Base-by-base conservation (phyloP, 2,888 invertebrate species). In the Carterocephalus palaemon region DNA sequence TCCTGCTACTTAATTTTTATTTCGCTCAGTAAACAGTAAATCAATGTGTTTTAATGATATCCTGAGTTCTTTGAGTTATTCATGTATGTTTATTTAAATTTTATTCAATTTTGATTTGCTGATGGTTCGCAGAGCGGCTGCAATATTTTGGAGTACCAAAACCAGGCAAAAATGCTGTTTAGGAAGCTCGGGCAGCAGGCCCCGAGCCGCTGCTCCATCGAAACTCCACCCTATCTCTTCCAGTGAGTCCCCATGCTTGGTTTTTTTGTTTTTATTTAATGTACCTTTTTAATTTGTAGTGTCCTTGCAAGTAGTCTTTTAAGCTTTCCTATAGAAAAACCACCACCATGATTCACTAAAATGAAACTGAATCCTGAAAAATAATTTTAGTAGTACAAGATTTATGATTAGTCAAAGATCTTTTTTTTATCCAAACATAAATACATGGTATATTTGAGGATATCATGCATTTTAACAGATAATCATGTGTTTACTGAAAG, bases 131-230 rank as follows among this genome's bases (percentile, higher is more conserved):
- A 98, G 98, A 92, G 93, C 55, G 98, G 98, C 47, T 92, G 95
- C 78, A 96, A 92, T 86, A 92, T 98, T 71, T 88, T 98, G 81
- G 99, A 99, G 75, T 99, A 98, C 81, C 99, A 99, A 82, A 98
- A 97, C 81, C 99, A 99, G 88, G 99, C 99, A 22, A 99, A 99
- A 89, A 94, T 98, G 93, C 89, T 99, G 64, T 99, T 99, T 88
- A 91, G 96, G 65, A 98, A 98, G 86, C 89, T 99, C 67, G 94
- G 94, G 57, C 92, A 93, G 23, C 93, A 95, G 68, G 97, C 98
- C 47, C 98, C 98, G 48, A 84, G 91, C 17, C 91, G 95, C 71
- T 98, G 98, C 83, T 95, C 96, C 63, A 95, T 99, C 67, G 99
- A 99, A 89, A 97, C 97, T 47, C 98, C 98, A 54, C 94, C 95